Evolutionary conservation across 2,888 invertebrate genomes (phyloP).

Genomic region (Melinaea menophilus): DNA sequence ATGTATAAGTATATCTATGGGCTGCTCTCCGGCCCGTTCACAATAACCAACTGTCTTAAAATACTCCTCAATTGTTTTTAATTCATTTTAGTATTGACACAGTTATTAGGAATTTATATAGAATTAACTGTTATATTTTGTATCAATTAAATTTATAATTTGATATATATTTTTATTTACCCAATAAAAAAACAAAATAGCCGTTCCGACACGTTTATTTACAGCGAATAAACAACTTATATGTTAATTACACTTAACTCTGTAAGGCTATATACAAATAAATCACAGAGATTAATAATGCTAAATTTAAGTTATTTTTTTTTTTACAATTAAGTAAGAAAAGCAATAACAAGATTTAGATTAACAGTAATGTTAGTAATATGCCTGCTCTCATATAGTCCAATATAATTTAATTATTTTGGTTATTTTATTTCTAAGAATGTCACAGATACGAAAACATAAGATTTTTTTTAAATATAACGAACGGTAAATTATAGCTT

Average conservation of each 20-base stretch:
- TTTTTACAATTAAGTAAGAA: neutral
- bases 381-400: too few relatives aligned
- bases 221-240: constrained; percentile 28
- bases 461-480: too few relatives aligned
- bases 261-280: constrained; percentile 48
- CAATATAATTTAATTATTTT: too few relatives aligned
- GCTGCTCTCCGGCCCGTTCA: neutral
- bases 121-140: constrained; percentile 63
- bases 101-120: constrained; percentile 4
- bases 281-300: constrained; percentile 57
- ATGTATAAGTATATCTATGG: constrained; percentile 2
- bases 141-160: constrained; percentile 63
- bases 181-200: neutral
- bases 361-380: too few relatives aligned
- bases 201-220: constrained; percentile 41
- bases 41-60: neutral
- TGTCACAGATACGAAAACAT: too few relatives aligned
- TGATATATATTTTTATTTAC: constrained; percentile 25
- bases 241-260: constrained; percentile 30
- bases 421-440: too few relatives aligned
- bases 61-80: neutral
- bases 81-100: constrained; percentile 6
- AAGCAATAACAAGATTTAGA: too few relatives aligned
- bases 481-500: too few relatives aligned
- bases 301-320: constrained; percentile 29